phyloP scores from a whole-genome alignment of 2,888 invertebrate genomes.

The Eretmocerus hayati region DNA sequence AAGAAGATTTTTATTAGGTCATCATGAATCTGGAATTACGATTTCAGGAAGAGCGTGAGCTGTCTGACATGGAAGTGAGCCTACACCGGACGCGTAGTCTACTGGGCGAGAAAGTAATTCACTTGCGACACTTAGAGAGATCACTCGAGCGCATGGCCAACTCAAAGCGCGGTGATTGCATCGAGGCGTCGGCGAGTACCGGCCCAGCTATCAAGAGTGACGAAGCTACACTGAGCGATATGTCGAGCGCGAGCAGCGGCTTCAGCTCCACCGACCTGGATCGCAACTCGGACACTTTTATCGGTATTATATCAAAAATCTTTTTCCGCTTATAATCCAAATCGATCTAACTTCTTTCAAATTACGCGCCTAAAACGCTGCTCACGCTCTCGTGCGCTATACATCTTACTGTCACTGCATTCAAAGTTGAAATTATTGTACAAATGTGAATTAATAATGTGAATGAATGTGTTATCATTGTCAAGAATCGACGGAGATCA shows the following conservation, averaged over 20 bases:
- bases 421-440: background rate
- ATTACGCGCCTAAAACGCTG: background rate
- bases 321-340: constrained; percentile 10
- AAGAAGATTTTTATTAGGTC: background rate
- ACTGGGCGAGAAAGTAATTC: constrained; percentile 75
- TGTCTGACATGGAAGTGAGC: constrained; percentile 78
- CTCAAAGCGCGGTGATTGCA: constrained; percentile 31
- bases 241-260: constrained; percentile 56
- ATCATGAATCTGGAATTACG: background rate
- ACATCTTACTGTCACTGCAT: background rate
- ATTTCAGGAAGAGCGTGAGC: constrained; percentile 67
- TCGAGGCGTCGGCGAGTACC: background rate
- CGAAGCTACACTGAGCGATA: constrained; percentile 60
- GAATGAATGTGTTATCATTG: constrained; percentile 49
- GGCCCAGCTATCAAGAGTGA: constrained; percentile 45
- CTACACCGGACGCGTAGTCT: constrained; percentile 73
- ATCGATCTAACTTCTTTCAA: no score
- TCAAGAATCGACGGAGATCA: constrained; percentile 63
- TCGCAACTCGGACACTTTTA: constrained; percentile 53
- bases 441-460: constrained; percentile 10
- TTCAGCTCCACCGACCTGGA: constrained; percentile 64
- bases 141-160: constrained; percentile 61
- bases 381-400: background rate
- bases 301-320: constrained; percentile 31
- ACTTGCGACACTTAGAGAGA: constrained; percentile 71